Conservation (phyloP, 1,140 invertebrate species). For the Ctenoplectra terminalis region DNA sequence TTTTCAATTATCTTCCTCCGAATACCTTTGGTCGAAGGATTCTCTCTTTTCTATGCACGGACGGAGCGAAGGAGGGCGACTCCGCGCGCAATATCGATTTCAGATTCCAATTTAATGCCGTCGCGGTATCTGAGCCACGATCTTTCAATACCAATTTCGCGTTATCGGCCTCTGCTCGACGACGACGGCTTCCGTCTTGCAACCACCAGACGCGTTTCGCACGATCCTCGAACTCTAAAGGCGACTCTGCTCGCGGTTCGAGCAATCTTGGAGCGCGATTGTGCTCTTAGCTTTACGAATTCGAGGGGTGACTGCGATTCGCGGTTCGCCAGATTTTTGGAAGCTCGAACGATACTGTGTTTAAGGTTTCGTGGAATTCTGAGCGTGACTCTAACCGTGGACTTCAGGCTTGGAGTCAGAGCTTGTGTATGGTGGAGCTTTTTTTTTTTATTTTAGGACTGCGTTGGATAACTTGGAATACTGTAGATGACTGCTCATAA, state of each 20-base stretch:
- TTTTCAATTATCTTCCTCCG: slow-evolving; percentile 66
- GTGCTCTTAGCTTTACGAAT: not conserved
- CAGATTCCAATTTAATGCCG: slow-evolving; percentile 80
- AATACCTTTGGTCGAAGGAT: slow-evolving; percentile 36
- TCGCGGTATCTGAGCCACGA: slow-evolving; percentile 74
- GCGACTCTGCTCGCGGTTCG: not conserved
- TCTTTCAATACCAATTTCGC: slow-evolving; percentile 75
- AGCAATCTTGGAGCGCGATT: not conserved
- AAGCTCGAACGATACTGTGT: too few relatives aligned
- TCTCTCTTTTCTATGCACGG: slow-evolving; percentile 4
- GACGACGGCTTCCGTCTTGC: slow-evolving; percentile 52
- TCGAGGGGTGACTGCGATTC: not conserved
- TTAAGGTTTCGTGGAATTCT: not conserved
- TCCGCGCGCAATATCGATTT: slow-evolving; percentile 74
- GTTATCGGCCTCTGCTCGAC: slow-evolving; percentile 69
- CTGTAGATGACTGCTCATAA: too few relatives aligned
- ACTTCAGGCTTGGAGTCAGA: too few relatives aligned
- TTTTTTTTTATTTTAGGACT: too few relatives aligned
- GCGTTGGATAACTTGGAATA: too few relatives aligned
- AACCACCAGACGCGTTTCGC: slow-evolving; percentile 19
- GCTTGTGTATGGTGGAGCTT: too few relatives aligned
- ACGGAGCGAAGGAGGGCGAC: slow-evolving; percentile 19
- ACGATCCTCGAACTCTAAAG: slow-evolving; percentile 3
- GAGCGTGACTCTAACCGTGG: not conserved
- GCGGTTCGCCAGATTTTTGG: not conserved